Percentiles rank a stretch among this genome's conserved stretches.
These are phyloP conservation scores for Phthorimaea operculella DNA, from an alignment of 1,140 invertebrate species.

Conservation along the genomic window DNA sequence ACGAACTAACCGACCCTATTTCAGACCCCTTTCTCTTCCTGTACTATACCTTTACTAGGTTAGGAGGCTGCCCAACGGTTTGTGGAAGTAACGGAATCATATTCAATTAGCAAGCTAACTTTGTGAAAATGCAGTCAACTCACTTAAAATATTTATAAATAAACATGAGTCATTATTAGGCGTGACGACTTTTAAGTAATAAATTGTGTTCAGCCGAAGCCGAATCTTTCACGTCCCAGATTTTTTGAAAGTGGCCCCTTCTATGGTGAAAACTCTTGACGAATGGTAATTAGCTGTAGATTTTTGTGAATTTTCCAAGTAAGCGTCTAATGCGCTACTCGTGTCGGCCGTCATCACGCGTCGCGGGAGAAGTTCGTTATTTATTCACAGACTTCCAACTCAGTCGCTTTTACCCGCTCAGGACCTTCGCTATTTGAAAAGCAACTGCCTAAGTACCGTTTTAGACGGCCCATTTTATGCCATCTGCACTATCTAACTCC, in stretches of 20 bases:
- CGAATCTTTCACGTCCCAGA: neutral
- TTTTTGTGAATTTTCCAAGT: conserved; percentile 48
- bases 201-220: conserved; percentile 16
- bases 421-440: conserved; percentile 35
- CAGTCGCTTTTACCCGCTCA: conserved; percentile 40
- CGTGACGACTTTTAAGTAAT: conserved; percentile 13
- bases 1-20: conserved; percentile 21
- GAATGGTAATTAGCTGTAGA: conserved; percentile 39
- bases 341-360: conserved; percentile 64
- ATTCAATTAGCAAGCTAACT: too few species aligned
- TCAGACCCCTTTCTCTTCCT: conserved; percentile 13
- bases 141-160: neutral
- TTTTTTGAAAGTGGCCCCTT: conserved; percentile 10
- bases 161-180: neutral
- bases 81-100: too few species aligned
- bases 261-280: conserved; percentile 21
- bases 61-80: too few species aligned
- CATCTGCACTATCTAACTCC: neutral
- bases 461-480: conserved; percentile 21
- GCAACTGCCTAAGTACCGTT: conserved; percentile 23
- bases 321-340: conserved; percentile 62
- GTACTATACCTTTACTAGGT: neutral
- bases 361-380: conserved; percentile 63
- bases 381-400: conserved; percentile 60
- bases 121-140: neutral